These are phyloP conservation scores for Polyergus mexicanus DNA, from an alignment of 1,140 invertebrate species.

Conservation along the genomic window DNA sequence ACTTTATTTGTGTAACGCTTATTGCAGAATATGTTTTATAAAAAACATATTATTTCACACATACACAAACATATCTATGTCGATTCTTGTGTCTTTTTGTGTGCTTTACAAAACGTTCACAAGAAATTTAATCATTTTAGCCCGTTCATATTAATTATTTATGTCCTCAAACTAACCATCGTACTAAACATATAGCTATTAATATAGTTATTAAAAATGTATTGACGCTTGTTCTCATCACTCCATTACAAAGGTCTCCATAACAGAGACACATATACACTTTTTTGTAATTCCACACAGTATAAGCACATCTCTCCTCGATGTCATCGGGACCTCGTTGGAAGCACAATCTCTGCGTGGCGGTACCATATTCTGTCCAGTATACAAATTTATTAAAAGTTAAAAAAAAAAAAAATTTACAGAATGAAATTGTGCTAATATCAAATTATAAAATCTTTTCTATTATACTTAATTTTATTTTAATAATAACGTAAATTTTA, in stretches of 20 bases:
- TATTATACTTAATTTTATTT: slow-evolving; percentile 25
- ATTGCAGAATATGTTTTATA: slow-evolving; percentile 17
- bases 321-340: slow-evolving; percentile 94
- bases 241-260: slow-evolving; percentile 95
- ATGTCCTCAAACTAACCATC: slow-evolving; percentile 55
- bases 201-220: slow-evolving; percentile 45
- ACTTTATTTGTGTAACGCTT: slow-evolving; percentile 10
- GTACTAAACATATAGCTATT: neutral
- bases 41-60: slow-evolving; percentile 27
- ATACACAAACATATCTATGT: neutral
- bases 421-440: neutral
- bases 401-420: neutral
- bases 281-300: slow-evolving; percentile 92
- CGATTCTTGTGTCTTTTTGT: neutral
- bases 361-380: slow-evolving; percentile 93
- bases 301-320: slow-evolving; percentile 95
- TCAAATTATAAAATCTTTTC: neutral
- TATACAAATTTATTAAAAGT: no score
- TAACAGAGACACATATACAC: slow-evolving; percentile 97
- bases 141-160: neutral
- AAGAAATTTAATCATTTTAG: slow-evolving; percentile 21
- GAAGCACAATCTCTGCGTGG: slow-evolving; percentile 95
- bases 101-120: neutral
- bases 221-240: slow-evolving; percentile 30
- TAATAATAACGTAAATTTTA: slow-evolving; percentile 6